A percentile compares a stretch with the other conserved stretches of the same genome.
phyloP scores from a whole-genome alignment of 2,888 invertebrate genomes.

The Aspidiotus rigidus region DNA sequence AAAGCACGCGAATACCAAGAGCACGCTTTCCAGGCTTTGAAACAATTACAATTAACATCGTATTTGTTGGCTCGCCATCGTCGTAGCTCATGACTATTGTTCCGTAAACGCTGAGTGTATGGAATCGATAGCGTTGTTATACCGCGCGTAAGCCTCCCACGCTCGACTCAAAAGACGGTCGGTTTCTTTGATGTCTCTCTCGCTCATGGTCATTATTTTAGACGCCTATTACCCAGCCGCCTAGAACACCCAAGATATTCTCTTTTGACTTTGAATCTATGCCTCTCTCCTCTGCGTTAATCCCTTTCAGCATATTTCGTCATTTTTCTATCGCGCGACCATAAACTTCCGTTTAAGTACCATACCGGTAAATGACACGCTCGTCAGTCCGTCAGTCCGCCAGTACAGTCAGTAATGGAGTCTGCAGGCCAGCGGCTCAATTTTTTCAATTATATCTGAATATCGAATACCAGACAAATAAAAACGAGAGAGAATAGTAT shows the following conservation, averaged over 20 bases:
- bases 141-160: conserved; percentile 29
- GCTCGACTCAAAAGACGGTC: conserved; percentile 30
- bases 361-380: not conserved
- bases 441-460: conserved; percentile 3
- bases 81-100: conserved; percentile 27
- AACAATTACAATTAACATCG: conserved; percentile 28
- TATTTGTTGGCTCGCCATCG: conserved; percentile 21
- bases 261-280: conserved; percentile 7
- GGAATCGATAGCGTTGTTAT: conserved; percentile 32
- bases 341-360: conserved; percentile 3
- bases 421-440: conserved; percentile 4
- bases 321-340: conserved; percentile 4
- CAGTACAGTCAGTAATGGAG: not conserved
- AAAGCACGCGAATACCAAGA: conserved; percentile 29
- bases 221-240: conserved; percentile 32
- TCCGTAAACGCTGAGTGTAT: conserved; percentile 30
- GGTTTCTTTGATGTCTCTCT: conserved; percentile 31
- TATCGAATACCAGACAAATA: not conserved
- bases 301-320: conserved; percentile 3
- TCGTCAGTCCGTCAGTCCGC: not conserved
- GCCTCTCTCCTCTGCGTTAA: not conserved
- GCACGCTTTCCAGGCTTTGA: conserved; percentile 32
- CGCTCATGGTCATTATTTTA: conserved; percentile 34
- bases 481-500: not conserved
- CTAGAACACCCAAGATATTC: conserved; percentile 33